Conservation (phyloP, 2,888 invertebrate genomes). For the Pollenia griseotomentosa region DNA sequence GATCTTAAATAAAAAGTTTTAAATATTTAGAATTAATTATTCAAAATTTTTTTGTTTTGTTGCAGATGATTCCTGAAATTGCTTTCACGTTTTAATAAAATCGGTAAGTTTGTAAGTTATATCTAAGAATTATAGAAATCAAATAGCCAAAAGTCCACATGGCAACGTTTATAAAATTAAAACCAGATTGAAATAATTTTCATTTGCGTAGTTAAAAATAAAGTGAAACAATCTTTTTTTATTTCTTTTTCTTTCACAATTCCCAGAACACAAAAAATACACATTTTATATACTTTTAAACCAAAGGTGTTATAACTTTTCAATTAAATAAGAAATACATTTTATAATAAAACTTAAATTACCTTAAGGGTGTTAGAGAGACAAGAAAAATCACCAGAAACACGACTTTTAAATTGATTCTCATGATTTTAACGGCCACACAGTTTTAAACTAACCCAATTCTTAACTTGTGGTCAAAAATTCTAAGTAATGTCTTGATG, state of each 20-base stretch:
- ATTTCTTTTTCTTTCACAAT: background rate
- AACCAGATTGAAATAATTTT: too few relatives aligned
- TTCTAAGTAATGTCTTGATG: conserved; percentile 30
- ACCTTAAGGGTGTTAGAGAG: conserved; percentile 50
- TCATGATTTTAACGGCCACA: conserved; percentile 60
- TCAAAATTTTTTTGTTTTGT: background rate
- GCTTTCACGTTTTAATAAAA: background rate
- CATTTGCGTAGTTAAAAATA: too few relatives aligned
- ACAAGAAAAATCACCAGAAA: background rate
- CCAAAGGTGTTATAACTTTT: conserved; percentile 49
- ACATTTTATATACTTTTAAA: background rate
- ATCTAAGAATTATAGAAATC: too few relatives aligned
- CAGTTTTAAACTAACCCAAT: conserved; percentile 57
- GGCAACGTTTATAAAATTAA: too few relatives aligned
- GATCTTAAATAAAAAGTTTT: background rate
- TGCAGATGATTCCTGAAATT: background rate
- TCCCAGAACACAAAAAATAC: too few relatives aligned
- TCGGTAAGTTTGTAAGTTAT: conserved; percentile 5
- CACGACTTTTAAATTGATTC: conserved; percentile 62
- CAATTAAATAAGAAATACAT: conserved; percentile 19
- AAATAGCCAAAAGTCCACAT: too few relatives aligned
- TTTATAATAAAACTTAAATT: conserved; percentile 15
- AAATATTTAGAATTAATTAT: conserved; percentile 16
- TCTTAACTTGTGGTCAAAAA: conserved; percentile 57
- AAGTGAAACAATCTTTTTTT: too few relatives aligned